Evolutionary conservation across 2,888 invertebrate genomes (phyloP), one percentile per base, ranked within the genome.

Genomic region (Psylliodes chrysocephalus): DNA sequence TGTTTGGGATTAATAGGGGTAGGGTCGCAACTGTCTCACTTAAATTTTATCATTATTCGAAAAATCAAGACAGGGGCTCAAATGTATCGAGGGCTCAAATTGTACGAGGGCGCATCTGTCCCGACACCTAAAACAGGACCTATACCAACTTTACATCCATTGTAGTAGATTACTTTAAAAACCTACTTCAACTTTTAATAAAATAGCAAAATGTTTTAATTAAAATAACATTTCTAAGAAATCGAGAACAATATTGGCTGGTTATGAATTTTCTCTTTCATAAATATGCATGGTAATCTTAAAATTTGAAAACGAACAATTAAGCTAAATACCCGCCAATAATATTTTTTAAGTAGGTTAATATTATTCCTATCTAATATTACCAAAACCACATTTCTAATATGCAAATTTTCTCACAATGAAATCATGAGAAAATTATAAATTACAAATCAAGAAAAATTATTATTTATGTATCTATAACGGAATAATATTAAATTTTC

Each of bases 351-450:
- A 46, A 46, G 46, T 46, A 46, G 46, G 46, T 46, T 25, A 25
- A 46, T 22, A 35, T 3, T 44, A 44, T 22, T 17, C 22, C 44
- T 44, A 22, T 22, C 46, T 22, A 46, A 46, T 46, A 25, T 46
- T 17, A 22, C 35, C 35, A 10, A 46, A 46, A 46, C 22, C 46
- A 22, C 46, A 46, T 46, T 46, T 46, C 46, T 46, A 46, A 22
- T 46, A 46, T 46, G 46, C 22, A 46, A 46, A 46, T 46, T 46
- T 46, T 22, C 22, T 12, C 4, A 46, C 46, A 46, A 46, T 46
- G 22, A 12, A 46, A 46, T 46, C 25, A 46, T 19, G 46, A 22
- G 25, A 25, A 46, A 46, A 46, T 19, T 46, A 46, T 46, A 46
- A 46, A 22, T 22, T 17, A 8, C 8, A 46, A 46, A 8, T 17